A percentile compares a stretch with the other conserved stretches of the same genome.
Conservation (phyloP, 2,113 vertebrate species). For the Polypterus senegalus region DNA sequence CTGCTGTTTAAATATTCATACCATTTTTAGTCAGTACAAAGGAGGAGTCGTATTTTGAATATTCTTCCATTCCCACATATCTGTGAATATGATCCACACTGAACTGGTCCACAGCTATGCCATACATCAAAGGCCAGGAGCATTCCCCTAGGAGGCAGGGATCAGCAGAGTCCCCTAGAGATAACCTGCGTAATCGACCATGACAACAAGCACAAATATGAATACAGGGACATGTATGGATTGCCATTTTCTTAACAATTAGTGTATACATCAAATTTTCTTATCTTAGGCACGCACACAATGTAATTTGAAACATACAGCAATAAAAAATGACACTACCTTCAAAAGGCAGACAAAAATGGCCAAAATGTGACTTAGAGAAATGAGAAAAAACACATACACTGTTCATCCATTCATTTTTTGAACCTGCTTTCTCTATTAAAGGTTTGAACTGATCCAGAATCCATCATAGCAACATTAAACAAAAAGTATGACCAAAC, state of each 20-base stretch:
- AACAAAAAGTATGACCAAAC: too few species aligned
- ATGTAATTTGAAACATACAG: neutral
- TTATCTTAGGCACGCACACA: too few species aligned
- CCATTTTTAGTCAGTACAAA: constrained; percentile 42
- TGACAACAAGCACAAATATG: neutral
- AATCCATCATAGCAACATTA: too few species aligned
- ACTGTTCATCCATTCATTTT: too few species aligned
- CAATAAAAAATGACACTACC: neutral
- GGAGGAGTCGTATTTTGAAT: constrained; percentile 31
- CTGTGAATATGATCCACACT: constrained; percentile 38
- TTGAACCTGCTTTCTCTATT: too few species aligned
- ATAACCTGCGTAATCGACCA: constrained; percentile 21
- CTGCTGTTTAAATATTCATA: constrained; percentile 9
- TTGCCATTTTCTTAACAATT: too few species aligned
- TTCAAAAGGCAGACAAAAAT: too few species aligned
- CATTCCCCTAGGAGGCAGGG: constrained; percentile 32
- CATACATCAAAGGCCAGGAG: constrained; percentile 40
- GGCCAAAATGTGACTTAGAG: too few species aligned
- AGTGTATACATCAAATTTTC: too few species aligned
- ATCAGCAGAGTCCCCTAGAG: constrained; percentile 40
- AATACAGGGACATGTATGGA: constrained; percentile 4
- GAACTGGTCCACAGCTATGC: constrained; percentile 36
- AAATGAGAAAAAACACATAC: too few species aligned
- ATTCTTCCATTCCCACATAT: constrained; percentile 41
- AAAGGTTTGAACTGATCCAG: too few species aligned